phyloP scores from a whole-genome alignment of 2,888 invertebrate genomes.

The Drosophila conformis region DNA sequence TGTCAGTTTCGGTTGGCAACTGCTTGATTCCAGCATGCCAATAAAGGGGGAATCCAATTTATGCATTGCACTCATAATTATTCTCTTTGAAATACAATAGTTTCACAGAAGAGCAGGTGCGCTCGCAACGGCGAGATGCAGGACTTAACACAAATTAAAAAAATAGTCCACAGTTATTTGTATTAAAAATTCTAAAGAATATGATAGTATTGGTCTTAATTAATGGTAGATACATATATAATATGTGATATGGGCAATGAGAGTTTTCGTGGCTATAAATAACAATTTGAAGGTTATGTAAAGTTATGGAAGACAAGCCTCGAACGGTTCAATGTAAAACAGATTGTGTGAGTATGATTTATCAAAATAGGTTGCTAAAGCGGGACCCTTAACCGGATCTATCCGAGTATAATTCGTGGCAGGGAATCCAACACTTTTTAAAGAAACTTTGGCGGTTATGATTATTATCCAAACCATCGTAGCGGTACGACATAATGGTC shows the following conservation, averaged over 20 bases:
- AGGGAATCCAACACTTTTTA: not conserved
- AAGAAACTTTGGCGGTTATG: not conserved
- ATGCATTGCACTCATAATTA: not conserved
- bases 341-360: not conserved
- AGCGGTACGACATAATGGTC: not conserved
- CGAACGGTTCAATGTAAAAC: not conserved
- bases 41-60: not conserved
- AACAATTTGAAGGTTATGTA: not conserved
- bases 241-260: not conserved
- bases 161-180: not conserved
- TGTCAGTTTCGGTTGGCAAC: conserved; percentile 4
- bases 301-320: not conserved
- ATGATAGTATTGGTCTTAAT: not conserved
- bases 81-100: not conserved
- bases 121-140: not conserved
- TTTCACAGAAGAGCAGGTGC: not conserved
- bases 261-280: not conserved
- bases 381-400: not conserved
- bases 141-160: not conserved
- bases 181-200: not conserved
- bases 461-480: not conserved
- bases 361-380: not conserved
- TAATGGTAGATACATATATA: not conserved
- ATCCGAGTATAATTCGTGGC: not conserved
- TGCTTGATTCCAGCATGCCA: not conserved